A percentile compares a stretch with the other conserved stretches of the same genome.
Evolutionary conservation across 2,888 invertebrate genomes (phyloP).

Genomic region (Lampropteryx suffumata): DNA sequence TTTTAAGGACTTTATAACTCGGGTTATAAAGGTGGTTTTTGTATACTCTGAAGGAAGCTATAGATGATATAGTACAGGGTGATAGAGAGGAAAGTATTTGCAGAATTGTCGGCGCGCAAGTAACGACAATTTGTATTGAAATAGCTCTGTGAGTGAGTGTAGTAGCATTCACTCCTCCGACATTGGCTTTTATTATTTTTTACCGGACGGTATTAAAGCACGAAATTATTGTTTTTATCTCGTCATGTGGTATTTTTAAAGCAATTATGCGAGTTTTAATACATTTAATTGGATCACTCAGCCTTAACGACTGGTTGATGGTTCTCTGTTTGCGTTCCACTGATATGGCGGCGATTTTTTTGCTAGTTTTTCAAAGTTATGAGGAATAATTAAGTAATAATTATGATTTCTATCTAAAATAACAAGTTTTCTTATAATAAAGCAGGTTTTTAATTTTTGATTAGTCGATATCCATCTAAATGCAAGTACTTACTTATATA

Average conservation of each 20-base stretch:
- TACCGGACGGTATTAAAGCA: constrained; percentile 72
- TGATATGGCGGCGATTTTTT: constrained; percentile 34
- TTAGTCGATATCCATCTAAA: background rate
- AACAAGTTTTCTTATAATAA: background rate
- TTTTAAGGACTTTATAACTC: background rate
- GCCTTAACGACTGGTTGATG: constrained; percentile 67
- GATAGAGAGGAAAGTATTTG: constrained; percentile 76
- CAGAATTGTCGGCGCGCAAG: constrained; percentile 80
- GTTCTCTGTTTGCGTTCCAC: constrained; percentile 42
- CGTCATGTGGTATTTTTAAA: constrained; percentile 75
- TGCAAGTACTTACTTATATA: background rate
- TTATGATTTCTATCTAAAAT: constrained; percentile 25
- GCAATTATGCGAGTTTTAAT: constrained; percentile 78
- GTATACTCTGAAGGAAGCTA: constrained; percentile 20
- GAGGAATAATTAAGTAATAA: constrained; percentile 23
- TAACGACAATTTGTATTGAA: constrained; percentile 81
- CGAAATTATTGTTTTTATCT: constrained; percentile 82
- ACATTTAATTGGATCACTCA: constrained; percentile 77
- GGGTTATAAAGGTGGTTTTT: constrained; percentile 32
- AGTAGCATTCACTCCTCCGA: constrained; percentile 76
- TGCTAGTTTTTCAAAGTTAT: constrained; percentile 21
- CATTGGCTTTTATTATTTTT: constrained; percentile 80
- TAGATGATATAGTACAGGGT: constrained; percentile 40
- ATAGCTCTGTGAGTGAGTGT: constrained; percentile 78
- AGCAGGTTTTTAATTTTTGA: too few species aligned